phyloP scores from a whole-genome alignment of 2,888 invertebrate genomes.

The Rhyacophila evoluta region DNA sequence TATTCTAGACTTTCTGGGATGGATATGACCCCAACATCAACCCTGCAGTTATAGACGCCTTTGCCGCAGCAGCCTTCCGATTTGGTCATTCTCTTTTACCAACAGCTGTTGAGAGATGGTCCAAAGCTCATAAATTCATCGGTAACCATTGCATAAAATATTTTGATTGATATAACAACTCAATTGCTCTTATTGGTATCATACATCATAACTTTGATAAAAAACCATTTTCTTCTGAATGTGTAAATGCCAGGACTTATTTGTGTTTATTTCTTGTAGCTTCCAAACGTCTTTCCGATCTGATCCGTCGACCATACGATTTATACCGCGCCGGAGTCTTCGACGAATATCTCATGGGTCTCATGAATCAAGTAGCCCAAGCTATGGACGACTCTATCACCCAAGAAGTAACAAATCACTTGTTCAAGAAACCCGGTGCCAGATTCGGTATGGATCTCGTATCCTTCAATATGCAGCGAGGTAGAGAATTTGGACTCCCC shows the following conservation, averaged over 20 bases:
- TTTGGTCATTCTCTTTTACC: slow-evolving; percentile 93
- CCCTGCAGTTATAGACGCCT: slow-evolving; percentile 89
- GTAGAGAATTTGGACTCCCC: slow-evolving; percentile 90
- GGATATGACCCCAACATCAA: slow-evolving; percentile 88
- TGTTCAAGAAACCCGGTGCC: slow-evolving; percentile 85
- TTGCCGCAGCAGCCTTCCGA: slow-evolving; percentile 92
- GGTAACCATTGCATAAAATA: too few species aligned
- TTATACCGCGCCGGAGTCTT: slow-evolving; percentile 90
- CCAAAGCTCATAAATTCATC: slow-evolving; percentile 94
- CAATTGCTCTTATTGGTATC: too few species aligned
- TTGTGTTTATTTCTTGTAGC: slow-evolving; percentile 77
- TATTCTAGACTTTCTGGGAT: slow-evolving; percentile 81
- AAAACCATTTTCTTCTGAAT: too few species aligned
- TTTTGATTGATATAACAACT: too few species aligned
- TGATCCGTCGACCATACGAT: slow-evolving; percentile 90
- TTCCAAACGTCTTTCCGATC: slow-evolving; percentile 87
- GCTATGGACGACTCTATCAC: slow-evolving; percentile 96
- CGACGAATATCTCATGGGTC: slow-evolving; percentile 92
- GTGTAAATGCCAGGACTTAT: too few species aligned
- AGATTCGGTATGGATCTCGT: slow-evolving; percentile 90
- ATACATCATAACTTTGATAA: too few species aligned
- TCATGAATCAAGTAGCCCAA: slow-evolving; percentile 94
- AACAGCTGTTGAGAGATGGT: slow-evolving; percentile 93
- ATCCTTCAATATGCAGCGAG: slow-evolving; percentile 93
- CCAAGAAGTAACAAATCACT: slow-evolving; percentile 89